Conservation (phyloP, 1,140 invertebrate genomes). For the Homarus americanus region DNA sequence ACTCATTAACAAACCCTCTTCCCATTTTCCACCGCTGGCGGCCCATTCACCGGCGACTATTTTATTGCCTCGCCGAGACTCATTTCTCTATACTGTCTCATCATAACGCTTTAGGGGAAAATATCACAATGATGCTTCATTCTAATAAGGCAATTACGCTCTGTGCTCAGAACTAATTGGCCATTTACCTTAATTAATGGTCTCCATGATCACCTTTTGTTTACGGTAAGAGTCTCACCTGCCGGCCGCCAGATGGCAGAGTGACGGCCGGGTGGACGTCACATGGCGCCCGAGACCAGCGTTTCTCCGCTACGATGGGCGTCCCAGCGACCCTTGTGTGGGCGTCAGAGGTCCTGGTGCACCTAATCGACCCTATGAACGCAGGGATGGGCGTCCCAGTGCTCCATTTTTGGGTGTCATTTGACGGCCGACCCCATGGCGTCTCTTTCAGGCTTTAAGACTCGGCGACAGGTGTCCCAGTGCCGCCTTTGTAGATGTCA, state of each 20-base stretch:
- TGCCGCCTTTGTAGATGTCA: no score
- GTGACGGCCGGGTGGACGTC: slow-evolving; percentile 4
- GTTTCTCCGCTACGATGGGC: background rate
- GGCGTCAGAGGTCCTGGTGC: no score
- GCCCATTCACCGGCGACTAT: background rate
- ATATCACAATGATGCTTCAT: slow-evolving; percentile 27
- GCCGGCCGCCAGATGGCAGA: slow-evolving; percentile 53
- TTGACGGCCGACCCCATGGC: no score
- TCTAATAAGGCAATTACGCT: slow-evolving; percentile 59
- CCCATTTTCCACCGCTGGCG: background rate
- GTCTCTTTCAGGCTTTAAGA: no score
- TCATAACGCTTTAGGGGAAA: background rate
- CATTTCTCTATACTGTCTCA: background rate
- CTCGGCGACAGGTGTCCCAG: no score
- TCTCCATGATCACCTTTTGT: slow-evolving; percentile 27
- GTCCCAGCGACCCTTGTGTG: background rate
- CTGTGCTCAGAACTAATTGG: slow-evolving; percentile 53
- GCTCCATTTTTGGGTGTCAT: no score
- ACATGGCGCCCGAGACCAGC: slow-evolving; percentile 15
- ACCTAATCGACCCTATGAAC: no score
- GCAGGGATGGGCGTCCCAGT: background rate
- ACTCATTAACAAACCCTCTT: background rate
- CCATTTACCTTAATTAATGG: slow-evolving; percentile 62
- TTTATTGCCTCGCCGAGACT: background rate
- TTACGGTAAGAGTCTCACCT: slow-evolving; percentile 28